Percentiles rank a stretch among this genome's conserved stretches.
Conservation (phyloP, 2,888 invertebrate genomes). For the Cerastis leucographa region DNA sequence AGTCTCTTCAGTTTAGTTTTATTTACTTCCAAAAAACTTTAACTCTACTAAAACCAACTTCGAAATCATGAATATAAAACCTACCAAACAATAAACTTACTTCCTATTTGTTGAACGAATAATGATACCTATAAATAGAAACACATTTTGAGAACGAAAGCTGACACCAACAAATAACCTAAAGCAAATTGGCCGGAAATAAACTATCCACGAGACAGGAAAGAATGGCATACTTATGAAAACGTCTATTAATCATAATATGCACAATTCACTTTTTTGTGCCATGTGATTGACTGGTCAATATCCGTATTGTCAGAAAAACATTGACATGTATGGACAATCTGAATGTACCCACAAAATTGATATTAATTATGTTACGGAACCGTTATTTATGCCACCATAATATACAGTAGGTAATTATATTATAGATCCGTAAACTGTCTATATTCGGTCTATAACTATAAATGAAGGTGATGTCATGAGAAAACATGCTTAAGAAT, state of each 20-base stretch:
- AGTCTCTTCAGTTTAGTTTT: background rate
- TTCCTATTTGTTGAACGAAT: constrained; percentile 24
- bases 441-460: background rate
- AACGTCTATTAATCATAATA: constrained; percentile 59
- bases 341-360: constrained; percentile 25
- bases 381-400: constrained; percentile 24
- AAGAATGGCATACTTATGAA: constrained; percentile 50
- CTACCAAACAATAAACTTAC: background rate
- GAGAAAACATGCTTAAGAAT: background rate
- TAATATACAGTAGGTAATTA: background rate
- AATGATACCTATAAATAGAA: constrained; percentile 33
- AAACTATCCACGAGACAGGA: constrained; percentile 42
- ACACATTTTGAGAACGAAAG: constrained; percentile 38
- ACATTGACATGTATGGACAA: constrained; percentile 39
- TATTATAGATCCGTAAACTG: background rate
- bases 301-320: constrained; percentile 50
- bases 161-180: constrained; percentile 54
- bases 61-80: background rate
- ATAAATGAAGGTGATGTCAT: background rate
- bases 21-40: background rate
- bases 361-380: constrained; percentile 45
- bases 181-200: constrained; percentile 53
- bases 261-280: constrained; percentile 39
- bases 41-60: background rate
- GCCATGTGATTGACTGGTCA: constrained; percentile 40